Percentiles rank a stretch among this genome's conserved stretches.
phyloP scores from a whole-genome alignment of 1,140 invertebrate species.

The Penaeus chinensis region DNA sequence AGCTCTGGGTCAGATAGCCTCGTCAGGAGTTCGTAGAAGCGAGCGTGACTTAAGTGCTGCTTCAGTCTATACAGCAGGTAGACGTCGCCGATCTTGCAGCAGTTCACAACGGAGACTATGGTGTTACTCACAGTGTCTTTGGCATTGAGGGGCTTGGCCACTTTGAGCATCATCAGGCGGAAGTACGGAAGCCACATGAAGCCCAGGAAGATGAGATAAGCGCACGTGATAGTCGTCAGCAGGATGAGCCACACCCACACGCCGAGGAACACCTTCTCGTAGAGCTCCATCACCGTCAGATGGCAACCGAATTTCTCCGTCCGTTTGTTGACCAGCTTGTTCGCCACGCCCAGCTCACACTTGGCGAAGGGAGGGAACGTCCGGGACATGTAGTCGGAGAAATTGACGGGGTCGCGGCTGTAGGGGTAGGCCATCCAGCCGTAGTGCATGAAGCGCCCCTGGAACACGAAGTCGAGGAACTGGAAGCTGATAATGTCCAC shows the following conservation, averaged over 20 bases:
- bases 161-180: constrained; percentile 58
- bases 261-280: constrained; percentile 62
- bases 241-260: constrained; percentile 63
- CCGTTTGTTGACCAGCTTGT: constrained; percentile 55
- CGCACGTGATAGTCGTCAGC: constrained; percentile 51
- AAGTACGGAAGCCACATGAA: constrained; percentile 61
- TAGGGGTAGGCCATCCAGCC: constrained; percentile 61
- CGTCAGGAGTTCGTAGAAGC: constrained; percentile 55
- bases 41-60: constrained; percentile 54
- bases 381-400: constrained; percentile 61
- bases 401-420: constrained; percentile 51
- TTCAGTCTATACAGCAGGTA: constrained; percentile 52
- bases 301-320: constrained; percentile 63
- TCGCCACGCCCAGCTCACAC: constrained; percentile 51
- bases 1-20: constrained; percentile 52
- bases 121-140: constrained; percentile 61
- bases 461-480: constrained; percentile 62
- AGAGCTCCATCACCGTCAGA: constrained; percentile 62
- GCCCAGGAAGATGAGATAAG: constrained; percentile 54
- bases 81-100: constrained; percentile 57
- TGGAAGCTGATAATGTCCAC: constrained; percentile 61
- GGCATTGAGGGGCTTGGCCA: constrained; percentile 61
- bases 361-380: constrained; percentile 63
- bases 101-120: constrained; percentile 54
- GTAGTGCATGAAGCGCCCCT: constrained; percentile 53